phyloP scores from a whole-genome alignment of 2,888 invertebrate species.

The Aleiodes alternator region DNA sequence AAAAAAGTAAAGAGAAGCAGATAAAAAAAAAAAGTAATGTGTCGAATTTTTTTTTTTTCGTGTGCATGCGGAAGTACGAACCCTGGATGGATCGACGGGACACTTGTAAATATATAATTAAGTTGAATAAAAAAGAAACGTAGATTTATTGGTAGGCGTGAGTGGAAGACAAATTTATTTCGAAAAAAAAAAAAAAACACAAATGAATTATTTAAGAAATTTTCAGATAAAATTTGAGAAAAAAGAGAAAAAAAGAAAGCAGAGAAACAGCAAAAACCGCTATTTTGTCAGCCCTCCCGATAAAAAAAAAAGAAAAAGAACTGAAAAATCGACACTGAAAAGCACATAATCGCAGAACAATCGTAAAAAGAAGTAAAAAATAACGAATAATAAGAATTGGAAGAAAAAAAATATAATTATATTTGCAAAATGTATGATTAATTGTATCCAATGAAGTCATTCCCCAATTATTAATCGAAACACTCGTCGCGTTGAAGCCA shows the following conservation, averaged over 20 bases:
- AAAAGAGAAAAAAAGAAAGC: slow-evolving; percentile 26
- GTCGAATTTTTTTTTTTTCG: slow-evolving; percentile 33
- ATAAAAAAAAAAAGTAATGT: slow-evolving; percentile 18
- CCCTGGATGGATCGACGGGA: slow-evolving; percentile 51
- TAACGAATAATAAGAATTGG: background rate
- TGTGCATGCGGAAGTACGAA: slow-evolving; percentile 48
- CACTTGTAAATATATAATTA: slow-evolving; percentile 51
- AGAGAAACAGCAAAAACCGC: slow-evolving; percentile 6
- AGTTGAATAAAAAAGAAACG: slow-evolving; percentile 3
- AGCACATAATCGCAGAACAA: slow-evolving; percentile 28
- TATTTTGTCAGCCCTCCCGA: slow-evolving; percentile 36
- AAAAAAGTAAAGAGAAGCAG: slow-evolving; percentile 39
- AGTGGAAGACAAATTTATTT: slow-evolving; percentile 28
- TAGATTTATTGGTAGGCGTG: slow-evolving; percentile 41
- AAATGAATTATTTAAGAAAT: no score
- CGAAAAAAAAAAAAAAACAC: no score
- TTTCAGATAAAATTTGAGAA: slow-evolving; percentile 6
- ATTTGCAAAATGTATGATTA: slow-evolving; percentile 21
- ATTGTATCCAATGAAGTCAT: slow-evolving; percentile 21
- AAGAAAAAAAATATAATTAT: background rate
- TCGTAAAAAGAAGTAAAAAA: background rate
- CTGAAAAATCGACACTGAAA: slow-evolving; percentile 62
- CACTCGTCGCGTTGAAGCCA: slow-evolving; percentile 23
- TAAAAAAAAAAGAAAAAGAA: slow-evolving; percentile 62
- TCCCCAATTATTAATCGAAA: slow-evolving; percentile 21